Conservation (phyloP, 35 echinoderm and acorn worm genomes). For the Patiria miniata region DNA sequence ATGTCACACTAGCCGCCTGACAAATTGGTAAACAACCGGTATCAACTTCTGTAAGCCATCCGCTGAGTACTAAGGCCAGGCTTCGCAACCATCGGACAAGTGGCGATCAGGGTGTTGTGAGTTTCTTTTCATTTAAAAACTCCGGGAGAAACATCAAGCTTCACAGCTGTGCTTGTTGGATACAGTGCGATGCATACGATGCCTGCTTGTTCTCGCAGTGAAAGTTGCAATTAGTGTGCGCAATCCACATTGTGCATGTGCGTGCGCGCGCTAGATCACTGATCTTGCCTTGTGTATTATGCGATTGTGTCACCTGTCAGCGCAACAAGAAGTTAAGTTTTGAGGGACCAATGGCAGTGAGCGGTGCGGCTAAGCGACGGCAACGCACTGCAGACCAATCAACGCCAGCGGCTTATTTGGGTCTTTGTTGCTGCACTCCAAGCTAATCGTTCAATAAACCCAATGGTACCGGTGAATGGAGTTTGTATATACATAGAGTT, state of each 20-base stretch:
- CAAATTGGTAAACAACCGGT: conserved; percentile 24
- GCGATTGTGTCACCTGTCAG: conserved; percentile 10
- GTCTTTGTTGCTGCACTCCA: conserved; percentile 26
- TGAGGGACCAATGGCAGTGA: neutral
- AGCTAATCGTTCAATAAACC: conserved; percentile 13
- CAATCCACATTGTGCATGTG: neutral
- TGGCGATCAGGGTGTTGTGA: neutral
- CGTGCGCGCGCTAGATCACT: neutral
- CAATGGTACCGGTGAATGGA: neutral
- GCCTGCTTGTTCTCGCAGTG: neutral
- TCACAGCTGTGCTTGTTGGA: too few species aligned
- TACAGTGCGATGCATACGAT: too few species aligned
- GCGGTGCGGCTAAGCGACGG: neutral
- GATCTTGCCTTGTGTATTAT: neutral
- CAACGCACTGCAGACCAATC: conserved; percentile 1
- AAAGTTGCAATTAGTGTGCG: conserved; percentile 9
- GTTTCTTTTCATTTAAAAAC: neutral
- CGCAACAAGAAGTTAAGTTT: conserved; percentile 28
- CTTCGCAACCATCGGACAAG: neutral
- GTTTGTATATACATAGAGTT: conserved; percentile 31
- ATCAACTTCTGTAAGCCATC: conserved; percentile 24
- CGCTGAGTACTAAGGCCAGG: neutral
- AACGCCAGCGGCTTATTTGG: conserved; percentile 18
- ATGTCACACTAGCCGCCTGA: conserved; percentile 6
- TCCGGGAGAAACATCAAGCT: too few species aligned